Base-by-base conservation (phyloP, 2,888 invertebrate genomes). In the Marasmarcha lunaedactyla region DNA sequence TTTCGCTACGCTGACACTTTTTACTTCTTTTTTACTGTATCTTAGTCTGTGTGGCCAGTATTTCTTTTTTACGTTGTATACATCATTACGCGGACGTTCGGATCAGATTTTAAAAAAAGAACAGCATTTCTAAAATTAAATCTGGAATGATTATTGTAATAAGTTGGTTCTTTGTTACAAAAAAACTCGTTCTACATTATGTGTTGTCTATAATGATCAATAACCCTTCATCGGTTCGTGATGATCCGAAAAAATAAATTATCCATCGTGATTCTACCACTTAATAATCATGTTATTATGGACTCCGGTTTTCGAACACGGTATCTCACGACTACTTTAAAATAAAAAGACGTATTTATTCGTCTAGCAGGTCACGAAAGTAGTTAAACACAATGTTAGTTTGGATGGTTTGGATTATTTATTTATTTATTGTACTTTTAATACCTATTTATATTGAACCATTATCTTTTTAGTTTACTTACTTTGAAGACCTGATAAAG, bases 321-420 rank as follows among this genome's bases (percentile, higher is more conserved):
- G 74, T 78, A 81, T 77, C 78, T 79, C 79, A 79, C 78, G 79
- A 76, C 79, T 79, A 73, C 77, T 71, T 74, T 63, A 74, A 76
- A 72, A 71, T 65, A 70, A 70, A 62, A 66, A 46, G 45, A 51
- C 52, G 52, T n/a, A 30, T 30, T 45, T 46, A n/a, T 30, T 30
- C 20, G 20, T 20, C 30, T 30, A 30, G 30, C 30, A 15, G 27
- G 30, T 30, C 30, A 30, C 30, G 30, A 20, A 20, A 20, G 20
- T 20, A 20, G 20, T 20, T 20, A 5, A 20, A 20, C 7, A 7
- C 20, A 20, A 20, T 20, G 15, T 33, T 9, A 12, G 33, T 5
- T 33, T 33, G 33, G 6, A 20, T 20, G 20, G 20, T 20, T 20
- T 20, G n/a, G 15, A 25, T 13, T 10, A 10, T 14, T 13, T 15